Conservation (phyloP, 2,888 invertebrate species). For the Candidula unifasciata region DNA sequence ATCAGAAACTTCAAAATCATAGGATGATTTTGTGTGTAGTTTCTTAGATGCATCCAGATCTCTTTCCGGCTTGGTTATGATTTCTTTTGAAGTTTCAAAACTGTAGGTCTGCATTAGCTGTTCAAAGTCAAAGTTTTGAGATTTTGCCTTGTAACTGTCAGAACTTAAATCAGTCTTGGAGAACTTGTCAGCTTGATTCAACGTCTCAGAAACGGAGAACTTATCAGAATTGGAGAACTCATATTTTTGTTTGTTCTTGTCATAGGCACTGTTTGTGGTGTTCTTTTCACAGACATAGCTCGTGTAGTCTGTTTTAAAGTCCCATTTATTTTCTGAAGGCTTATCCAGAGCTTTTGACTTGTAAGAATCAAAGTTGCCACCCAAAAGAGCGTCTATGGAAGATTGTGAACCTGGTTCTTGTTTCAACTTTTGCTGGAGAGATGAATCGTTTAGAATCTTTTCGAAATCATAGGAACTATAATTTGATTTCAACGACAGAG, state of each 20-base stretch:
- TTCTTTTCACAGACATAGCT: neutral
- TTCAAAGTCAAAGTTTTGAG: constrained; percentile 22
- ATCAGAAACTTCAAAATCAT: neutral
- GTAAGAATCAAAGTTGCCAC: neutral
- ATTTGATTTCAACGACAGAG: neutral
- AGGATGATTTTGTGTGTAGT: neutral
- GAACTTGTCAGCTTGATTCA: too few relatives aligned
- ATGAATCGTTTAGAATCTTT: neutral
- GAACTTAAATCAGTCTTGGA: neutral
- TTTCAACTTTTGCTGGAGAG: neutral
- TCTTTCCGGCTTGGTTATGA: neutral
- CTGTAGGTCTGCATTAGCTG: constrained; percentile 1
- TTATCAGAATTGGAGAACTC: neutral
- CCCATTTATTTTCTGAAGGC: neutral
- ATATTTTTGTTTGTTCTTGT: neutral
- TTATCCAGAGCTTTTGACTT: neutral
- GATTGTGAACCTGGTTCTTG: neutral
- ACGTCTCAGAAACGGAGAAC: too few relatives aligned
- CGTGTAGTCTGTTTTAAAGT: neutral
- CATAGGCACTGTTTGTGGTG: neutral
- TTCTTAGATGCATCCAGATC: neutral
- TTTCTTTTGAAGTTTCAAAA: neutral
- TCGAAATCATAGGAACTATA: neutral
- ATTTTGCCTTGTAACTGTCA: neutral
- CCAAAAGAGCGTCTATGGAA: neutral